These are phyloP conservation scores for Gadopsis bispinosus DNA, from an alignment of 2,797 vertebrate species.

Conservation along the genomic window DNA sequence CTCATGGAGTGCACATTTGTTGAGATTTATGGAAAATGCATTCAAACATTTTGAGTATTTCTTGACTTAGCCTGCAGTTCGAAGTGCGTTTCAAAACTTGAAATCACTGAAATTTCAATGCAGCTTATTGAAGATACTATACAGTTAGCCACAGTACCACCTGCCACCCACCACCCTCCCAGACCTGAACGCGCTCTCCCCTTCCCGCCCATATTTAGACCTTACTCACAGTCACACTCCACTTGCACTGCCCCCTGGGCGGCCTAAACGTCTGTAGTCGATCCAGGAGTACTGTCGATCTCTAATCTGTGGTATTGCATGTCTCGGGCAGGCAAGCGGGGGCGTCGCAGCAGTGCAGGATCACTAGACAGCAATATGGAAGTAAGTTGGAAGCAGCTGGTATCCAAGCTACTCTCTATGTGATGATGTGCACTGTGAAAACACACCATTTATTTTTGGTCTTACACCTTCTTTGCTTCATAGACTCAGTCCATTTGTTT, in stretches of 20 bases:
- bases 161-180: conserved; percentile 61
- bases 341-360: conserved; percentile 99
- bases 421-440: conserved; percentile 93
- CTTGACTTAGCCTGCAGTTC: conserved; percentile 20
- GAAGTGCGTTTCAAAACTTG: conserved; percentile 32
- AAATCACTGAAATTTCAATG: conserved; percentile 25
- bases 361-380: conserved; percentile 99
- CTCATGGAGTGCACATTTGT: conserved; percentile 23
- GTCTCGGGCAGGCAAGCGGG: conserved; percentile 99
- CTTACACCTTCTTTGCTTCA: conserved; percentile 89
- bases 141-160: conserved; percentile 58
- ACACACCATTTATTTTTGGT: conserved; percentile 83
- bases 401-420: conserved; percentile 92
- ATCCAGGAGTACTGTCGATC: conserved; percentile 89
- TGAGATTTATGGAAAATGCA: conserved; percentile 18
- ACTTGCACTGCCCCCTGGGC: conserved; percentile 80
- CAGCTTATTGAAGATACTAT: conserved; percentile 40
- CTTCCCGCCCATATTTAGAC: conserved; percentile 68
- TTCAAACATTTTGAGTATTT: background rate
- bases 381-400: conserved; percentile 98
- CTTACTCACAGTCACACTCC: conserved; percentile 76
- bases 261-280: conserved; percentile 82
- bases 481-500: conserved; percentile 83
- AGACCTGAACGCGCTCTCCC: conserved; percentile 56
- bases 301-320: conserved; percentile 99